Evolutionary conservation across 2,888 invertebrate genomes (phyloP).

Genomic region (Onchidella celtica): DNA sequence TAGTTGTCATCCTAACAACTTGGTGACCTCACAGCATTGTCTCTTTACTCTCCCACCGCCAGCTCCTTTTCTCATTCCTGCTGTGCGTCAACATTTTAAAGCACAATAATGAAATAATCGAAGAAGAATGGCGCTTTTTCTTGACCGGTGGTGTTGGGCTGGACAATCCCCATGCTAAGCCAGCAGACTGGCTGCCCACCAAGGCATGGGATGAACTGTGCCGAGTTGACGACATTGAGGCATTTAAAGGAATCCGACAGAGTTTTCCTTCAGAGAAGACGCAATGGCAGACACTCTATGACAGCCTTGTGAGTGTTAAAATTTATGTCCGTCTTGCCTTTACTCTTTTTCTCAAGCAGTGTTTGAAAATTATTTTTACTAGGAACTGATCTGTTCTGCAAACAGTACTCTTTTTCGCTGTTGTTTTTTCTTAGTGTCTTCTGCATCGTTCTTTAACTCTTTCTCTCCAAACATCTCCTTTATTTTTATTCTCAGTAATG

Average conservation of each 20-base stretch:
- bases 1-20: too few species aligned
- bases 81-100: conserved; percentile 81
- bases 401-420: too few species aligned
- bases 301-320: conserved; percentile 84
- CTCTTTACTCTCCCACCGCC: conserved; percentile 39
- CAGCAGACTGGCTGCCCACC: conserved; percentile 89
- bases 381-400: too few species aligned
- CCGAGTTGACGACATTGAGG: conserved; percentile 76
- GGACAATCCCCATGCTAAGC: conserved; percentile 88
- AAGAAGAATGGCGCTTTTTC: conserved; percentile 91
- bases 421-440: too few species aligned
- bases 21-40: too few species aligned
- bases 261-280: conserved; percentile 77
- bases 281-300: conserved; percentile 85
- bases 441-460: too few species aligned
- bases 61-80: conserved; percentile 81
- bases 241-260: conserved; percentile 76
- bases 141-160: conserved; percentile 92
- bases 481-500: too few species aligned
- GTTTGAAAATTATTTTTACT: too few species aligned
- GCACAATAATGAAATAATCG: conserved; percentile 77
- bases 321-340: too few species aligned
- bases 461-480: too few species aligned
- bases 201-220: conserved; percentile 85
- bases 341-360: too few species aligned